Base-by-base conservation (phyloP, 2,113 vertebrate genomes). In the Scomber colias region DNA sequence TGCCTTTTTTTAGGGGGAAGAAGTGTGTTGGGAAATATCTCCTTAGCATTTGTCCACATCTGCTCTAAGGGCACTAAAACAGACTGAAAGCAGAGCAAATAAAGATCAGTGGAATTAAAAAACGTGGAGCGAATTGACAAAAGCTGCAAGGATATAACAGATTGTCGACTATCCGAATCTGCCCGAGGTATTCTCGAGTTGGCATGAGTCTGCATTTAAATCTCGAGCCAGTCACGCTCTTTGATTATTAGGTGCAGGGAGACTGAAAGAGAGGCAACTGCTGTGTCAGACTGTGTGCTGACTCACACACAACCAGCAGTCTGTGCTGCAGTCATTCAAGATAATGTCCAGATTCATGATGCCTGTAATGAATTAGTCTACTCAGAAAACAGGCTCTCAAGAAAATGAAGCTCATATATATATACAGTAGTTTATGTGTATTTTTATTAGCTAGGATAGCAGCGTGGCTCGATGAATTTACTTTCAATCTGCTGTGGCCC, bases 181-280 rank as follows among this genome's bases (percentile, higher is more conserved):
- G 12, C 31, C 5, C 16, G 17, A 10, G 2, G 21, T 62, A 11
- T 50, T 27, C 60, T 19, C 11, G 19, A 27, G 19, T 27, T 27
- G 24, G 24, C 24, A 24, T 0, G 0, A 57, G 46, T 60, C 57
- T 57, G 50, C 67, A 9, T 60, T 49, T 51, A 17, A n/a, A 56
- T 64, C 30, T 59, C 3, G 3, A 51, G 55, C 13, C 17, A 40
- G 17, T 61, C 46, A 31, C 3, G 45, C 45, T 48, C 11, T 31
- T 64, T 75, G 16, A 69, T 77, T 68, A 69, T 77, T 68, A 60
- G 12, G 14, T 56, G 46, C 3, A 55, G 17, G 72, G 15, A 74
- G 57, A 40, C 24, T 56, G 71, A 60, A 27, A 59, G 45, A 30
- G 31, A 12, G 62, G 49, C 48, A 51, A 4, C 48, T 30, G 5